Percentiles rank a stretch among this genome's conserved stretches.
Evolutionary conservation across 2,797 vertebrate genomes (phyloP).

Genomic region (Pitangus sulphuratus): DNA sequence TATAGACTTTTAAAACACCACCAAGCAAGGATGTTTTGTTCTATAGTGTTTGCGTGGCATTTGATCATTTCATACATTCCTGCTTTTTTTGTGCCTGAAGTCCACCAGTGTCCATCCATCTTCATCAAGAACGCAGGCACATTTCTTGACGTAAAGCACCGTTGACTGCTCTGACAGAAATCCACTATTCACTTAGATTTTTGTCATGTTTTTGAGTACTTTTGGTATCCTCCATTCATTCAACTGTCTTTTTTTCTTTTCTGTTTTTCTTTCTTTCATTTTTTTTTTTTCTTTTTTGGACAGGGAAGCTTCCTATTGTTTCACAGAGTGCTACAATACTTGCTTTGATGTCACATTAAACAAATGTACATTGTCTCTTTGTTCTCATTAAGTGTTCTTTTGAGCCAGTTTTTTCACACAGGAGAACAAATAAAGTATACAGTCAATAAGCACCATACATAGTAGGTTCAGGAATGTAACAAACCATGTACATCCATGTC

Average conservation of each 20-base stretch:
- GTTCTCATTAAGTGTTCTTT: conserved; percentile 78
- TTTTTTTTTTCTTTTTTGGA: conserved; percentile 47
- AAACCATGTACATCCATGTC: conserved; percentile 85
- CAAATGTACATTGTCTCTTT: conserved; percentile 83
- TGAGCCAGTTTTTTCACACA: conserved; percentile 78
- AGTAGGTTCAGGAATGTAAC: conserved; percentile 86
- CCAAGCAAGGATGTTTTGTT: conserved; percentile 72
- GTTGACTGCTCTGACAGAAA: conserved; percentile 70
- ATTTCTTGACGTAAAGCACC: conserved; percentile 77
- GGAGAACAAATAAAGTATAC: conserved; percentile 83
- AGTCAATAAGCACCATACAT: conserved; percentile 89
- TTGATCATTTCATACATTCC: conserved; percentile 73
- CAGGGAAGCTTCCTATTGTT: conserved; percentile 77
- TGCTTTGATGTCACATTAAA: conserved; percentile 83
- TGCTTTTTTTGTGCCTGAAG: conserved; percentile 70
- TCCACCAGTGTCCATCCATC: conserved; percentile 63
- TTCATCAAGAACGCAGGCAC: conserved; percentile 73
- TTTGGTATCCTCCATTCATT: conserved; percentile 70
- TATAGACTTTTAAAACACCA: conserved; percentile 76
- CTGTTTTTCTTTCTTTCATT: conserved; percentile 15
- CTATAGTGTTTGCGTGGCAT: conserved; percentile 69
- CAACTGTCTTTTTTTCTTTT: conserved; percentile 63
- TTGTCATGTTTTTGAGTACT: conserved; percentile 65
- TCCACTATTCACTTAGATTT: conserved; percentile 63
- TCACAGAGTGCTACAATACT: conserved; percentile 80